These are phyloP conservation scores for Tympanuchus pallidicinctus DNA, from an alignment of 2,113 vertebrate species.

Conservation along the genomic window DNA sequence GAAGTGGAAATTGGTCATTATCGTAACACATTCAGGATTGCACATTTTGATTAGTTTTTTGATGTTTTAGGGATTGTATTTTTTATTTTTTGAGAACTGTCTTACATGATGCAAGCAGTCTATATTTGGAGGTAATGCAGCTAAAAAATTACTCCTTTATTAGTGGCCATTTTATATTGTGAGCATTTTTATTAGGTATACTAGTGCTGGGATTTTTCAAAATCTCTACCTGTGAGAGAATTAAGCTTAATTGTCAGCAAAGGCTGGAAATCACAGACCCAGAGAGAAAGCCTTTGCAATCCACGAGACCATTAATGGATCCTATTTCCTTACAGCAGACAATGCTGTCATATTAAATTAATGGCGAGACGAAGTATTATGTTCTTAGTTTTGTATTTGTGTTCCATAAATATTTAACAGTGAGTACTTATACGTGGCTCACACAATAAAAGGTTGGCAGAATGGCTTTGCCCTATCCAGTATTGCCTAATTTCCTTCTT, in stretches of 20 bases:
- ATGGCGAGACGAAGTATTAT: slow-evolving; percentile 16
- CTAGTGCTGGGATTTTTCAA: neutral
- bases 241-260: neutral
- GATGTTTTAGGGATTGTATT: neutral
- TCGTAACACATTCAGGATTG: neutral
- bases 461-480: neutral
- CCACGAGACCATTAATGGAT: slow-evolving; percentile 19
- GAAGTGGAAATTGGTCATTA: neutral
- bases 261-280: neutral
- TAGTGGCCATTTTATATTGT: neutral
- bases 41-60: neutral
- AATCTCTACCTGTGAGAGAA: neutral
- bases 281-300: neutral
- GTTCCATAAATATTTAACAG: slow-evolving; percentile 52
- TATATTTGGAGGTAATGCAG: neutral
- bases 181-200: neutral
- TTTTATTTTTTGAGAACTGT: neutral
- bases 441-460: slow-evolving; percentile 1
- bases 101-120: neutral
- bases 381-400: slow-evolving; percentile 32
- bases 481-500: neutral
- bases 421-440: neutral
- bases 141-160: neutral
- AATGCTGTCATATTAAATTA: slow-evolving; percentile 26
- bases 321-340: neutral